Percentiles rank a stretch among this genome's conserved stretches.
Evolutionary conservation across 1,140 invertebrate genomes (phyloP).

Genomic region (Dreissena rostriformis): DNA sequence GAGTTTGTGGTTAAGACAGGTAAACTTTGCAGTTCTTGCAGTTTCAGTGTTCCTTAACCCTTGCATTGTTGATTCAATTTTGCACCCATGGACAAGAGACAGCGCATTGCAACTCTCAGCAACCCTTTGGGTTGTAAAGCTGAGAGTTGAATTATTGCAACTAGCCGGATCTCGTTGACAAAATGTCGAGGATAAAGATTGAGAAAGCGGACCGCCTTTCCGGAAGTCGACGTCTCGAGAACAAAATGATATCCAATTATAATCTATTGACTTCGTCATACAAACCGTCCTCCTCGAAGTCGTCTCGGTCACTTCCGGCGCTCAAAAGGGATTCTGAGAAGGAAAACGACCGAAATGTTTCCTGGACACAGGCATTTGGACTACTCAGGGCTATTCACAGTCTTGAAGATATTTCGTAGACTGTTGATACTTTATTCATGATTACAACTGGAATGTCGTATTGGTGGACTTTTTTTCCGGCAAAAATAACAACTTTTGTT

Average conservation of each 20-base stretch:
- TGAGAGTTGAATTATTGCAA: too few relatives aligned
- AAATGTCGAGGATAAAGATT: conserved; percentile 21
- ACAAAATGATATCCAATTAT: conserved; percentile 39
- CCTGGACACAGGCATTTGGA: conserved; percentile 54
- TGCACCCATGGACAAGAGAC: too few relatives aligned
- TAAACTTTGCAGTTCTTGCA: too few relatives aligned
- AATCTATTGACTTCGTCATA: conserved; percentile 23
- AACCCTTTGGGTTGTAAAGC: too few relatives aligned
- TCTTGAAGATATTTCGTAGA: conserved; percentile 20
- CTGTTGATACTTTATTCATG: too few relatives aligned
- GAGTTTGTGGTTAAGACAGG: too few relatives aligned
- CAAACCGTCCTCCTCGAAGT: conserved; percentile 51
- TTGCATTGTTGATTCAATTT: too few relatives aligned
- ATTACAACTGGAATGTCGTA: too few relatives aligned
- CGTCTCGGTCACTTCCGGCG: conserved; percentile 37
- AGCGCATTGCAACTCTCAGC: too few relatives aligned
- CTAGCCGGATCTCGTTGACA: conserved; percentile 38
- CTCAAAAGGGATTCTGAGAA: conserved; percentile 35
- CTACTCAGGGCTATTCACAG: conserved; percentile 41
- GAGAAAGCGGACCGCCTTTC: conserved; percentile 38
- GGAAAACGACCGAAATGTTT: conserved; percentile 21
- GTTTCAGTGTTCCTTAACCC: too few relatives aligned
- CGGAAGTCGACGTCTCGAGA: conserved; percentile 32
- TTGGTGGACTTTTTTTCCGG: too few relatives aligned
- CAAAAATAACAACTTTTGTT: too few relatives aligned